Conservation (phyloP, 2,113 vertebrate species). For the Henicopernis longicauda region DNA sequence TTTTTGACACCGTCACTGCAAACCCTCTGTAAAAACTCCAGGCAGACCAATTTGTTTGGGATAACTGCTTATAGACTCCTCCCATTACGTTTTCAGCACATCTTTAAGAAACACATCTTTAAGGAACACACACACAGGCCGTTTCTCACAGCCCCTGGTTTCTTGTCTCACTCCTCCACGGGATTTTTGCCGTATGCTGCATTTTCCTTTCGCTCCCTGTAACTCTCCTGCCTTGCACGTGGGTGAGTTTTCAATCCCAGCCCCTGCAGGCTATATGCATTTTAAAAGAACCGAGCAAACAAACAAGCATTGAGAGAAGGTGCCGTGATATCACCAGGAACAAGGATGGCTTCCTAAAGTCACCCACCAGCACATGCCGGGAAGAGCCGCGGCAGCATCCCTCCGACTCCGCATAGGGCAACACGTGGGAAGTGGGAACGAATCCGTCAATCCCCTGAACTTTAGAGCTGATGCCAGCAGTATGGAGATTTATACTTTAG, state of each 20-base stretch:
- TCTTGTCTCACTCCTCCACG: neutral
- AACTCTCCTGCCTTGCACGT: neutral
- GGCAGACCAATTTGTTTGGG: accelerated
- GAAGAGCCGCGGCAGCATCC: neutral
- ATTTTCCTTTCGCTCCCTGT: neutral
- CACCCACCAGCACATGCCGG: neutral
- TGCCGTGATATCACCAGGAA: neutral
- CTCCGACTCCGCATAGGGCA: neutral
- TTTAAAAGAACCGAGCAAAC: neutral
- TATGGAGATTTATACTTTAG: neutral
- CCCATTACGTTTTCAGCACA: accelerated
- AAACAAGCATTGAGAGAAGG: neutral
- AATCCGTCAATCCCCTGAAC: neutral
- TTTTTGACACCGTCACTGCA: accelerated
- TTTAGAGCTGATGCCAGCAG: neutral
- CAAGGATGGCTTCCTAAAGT: neutral
- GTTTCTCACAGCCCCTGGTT: neutral
- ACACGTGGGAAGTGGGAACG: neutral
- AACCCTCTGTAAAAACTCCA: neutral
- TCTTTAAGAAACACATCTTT: neutral
- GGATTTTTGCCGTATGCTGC: neutral
- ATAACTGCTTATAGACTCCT: accelerated
- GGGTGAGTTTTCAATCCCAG: neutral
- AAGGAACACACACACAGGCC: neutral
- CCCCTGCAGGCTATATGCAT: neutral